phyloP scores from a whole-genome alignment of 1,140 invertebrate species.

The Mya arenaria region DNA sequence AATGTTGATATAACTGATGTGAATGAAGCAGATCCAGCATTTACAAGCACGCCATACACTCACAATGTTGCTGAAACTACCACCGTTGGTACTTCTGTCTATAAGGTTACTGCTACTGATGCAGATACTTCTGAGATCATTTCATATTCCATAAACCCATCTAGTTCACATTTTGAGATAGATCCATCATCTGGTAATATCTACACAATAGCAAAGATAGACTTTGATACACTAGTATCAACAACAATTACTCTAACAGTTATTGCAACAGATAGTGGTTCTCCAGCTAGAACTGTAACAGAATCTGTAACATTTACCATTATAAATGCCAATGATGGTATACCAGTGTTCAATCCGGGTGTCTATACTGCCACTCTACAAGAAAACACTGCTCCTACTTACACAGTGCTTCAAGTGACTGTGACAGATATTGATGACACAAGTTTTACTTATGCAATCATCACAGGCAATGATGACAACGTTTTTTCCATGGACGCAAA shows the following conservation, averaged over 20 bases:
- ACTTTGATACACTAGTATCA: slow-evolving; percentile 52
- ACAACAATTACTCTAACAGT: slow-evolving; percentile 56
- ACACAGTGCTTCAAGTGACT: slow-evolving; percentile 15
- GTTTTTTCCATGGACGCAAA: slow-evolving; percentile 38
- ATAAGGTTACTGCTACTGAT: slow-evolving; percentile 57
- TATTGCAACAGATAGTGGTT: slow-evolving; percentile 59
- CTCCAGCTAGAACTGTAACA: slow-evolving; percentile 34
- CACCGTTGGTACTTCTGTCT: slow-evolving; percentile 47
- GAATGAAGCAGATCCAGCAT: slow-evolving; percentile 34
- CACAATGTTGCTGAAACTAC: slow-evolving; percentile 48
- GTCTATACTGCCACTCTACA: slow-evolving; percentile 17
- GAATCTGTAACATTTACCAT: slow-evolving; percentile 63
- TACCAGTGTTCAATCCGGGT: slow-evolving; percentile 63
- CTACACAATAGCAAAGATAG: slow-evolving; percentile 32
- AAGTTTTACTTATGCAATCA: neutral
- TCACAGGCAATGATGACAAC: slow-evolving; percentile 33
- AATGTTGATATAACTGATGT: slow-evolving; percentile 42
- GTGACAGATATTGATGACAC: slow-evolving; percentile 26
- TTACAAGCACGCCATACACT: slow-evolving; percentile 26
- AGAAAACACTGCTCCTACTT: slow-evolving; percentile 39
- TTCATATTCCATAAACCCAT: slow-evolving; percentile 34
- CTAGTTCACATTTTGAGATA: slow-evolving; percentile 37
- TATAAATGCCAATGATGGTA: slow-evolving; percentile 65
- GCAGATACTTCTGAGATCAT: slow-evolving; percentile 43
- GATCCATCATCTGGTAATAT: slow-evolving; percentile 50